phyloP scores from a whole-genome alignment of 2,888 invertebrate genomes.

The Dryomyza anilis region DNA sequence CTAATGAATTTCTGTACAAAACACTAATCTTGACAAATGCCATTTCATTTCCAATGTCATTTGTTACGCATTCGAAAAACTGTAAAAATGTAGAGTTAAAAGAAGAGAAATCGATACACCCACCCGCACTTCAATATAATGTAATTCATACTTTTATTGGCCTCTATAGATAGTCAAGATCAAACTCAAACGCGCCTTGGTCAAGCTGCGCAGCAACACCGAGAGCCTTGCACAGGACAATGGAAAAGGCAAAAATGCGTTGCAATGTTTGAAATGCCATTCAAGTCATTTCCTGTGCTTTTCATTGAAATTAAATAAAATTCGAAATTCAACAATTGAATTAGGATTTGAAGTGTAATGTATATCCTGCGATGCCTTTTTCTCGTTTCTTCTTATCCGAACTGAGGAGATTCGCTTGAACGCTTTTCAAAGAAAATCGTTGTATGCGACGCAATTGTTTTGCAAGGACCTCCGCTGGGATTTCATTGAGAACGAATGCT shows the following conservation, averaged over 20 bases:
- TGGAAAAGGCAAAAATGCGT: background rate
- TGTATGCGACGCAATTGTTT: background rate
- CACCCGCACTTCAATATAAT: constrained; percentile 1
- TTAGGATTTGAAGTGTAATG: constrained; percentile 48
- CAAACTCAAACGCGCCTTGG: background rate
- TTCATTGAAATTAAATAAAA: constrained; percentile 15
- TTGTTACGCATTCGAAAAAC: background rate
- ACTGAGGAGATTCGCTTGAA: constrained; percentile 4
- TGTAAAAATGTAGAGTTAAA: background rate
- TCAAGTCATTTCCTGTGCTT: constrained; percentile 25
- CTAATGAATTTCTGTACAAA: background rate
- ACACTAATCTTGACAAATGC: background rate
- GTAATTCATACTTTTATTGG: constrained; percentile 22
- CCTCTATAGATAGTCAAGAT: constrained; percentile 9
- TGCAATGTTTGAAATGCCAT: constrained; percentile 3
- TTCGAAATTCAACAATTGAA: constrained; percentile 36
- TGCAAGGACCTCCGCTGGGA: constrained; percentile 13
- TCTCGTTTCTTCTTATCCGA: background rate
- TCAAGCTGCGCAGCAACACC: background rate
- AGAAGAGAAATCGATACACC: too few relatives aligned
- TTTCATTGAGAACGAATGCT: background rate
- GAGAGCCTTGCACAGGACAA: background rate
- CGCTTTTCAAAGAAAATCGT: constrained; percentile 1
- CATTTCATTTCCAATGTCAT: background rate
- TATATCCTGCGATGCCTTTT: constrained; percentile 25